Base-by-base conservation (phyloP, 2,888 invertebrate species). In the Pristionchus entomophagus region DNA sequence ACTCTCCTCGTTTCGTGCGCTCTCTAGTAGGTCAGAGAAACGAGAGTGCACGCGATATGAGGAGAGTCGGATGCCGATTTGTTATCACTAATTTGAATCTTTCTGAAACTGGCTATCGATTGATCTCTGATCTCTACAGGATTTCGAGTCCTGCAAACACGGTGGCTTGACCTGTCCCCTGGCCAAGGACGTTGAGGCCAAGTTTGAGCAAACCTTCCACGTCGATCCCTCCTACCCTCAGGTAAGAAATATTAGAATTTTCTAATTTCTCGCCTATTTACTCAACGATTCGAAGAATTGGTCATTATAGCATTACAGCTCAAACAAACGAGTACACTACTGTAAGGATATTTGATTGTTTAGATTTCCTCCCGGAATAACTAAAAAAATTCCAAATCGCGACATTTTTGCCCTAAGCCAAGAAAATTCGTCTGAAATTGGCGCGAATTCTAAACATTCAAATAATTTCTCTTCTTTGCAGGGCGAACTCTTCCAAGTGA, bases 401-500 rank as follows among this genome's bases (percentile, higher is more conserved):
- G n/a, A n/a, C n/a, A n/a, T n/a, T n/a, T 38, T 69, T 69, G 65
- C 65, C 35, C 22, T 69, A 22, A 32, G 65, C 0, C 14, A 38
- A 69, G 38, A 69, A 38, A 22, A 4, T 3, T 19, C n/a, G n/a
- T n/a, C n/a, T 22, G 45, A 73, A 26, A 73, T 2, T n/a, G 73
- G 73, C 73, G 73, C 22, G 41, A 73, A 26, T 41, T 73, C 41
- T n/a, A 73, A 56, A 56, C 8, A 5, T 59, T n/a, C n/a, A n/a
- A n/a, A n/a, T 59, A 26, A 49, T 80, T 53, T 80, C 32, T 19
- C 29, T 32, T 80, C 29, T 65, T n/a, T 80, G 19, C 82, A 82
- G 82, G 26, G 17, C n/a, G 41, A 82, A 8, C 59, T 82, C 0
- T 82, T 82, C 59, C 82, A 82, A 82, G 82, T 82, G 14, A 82